Evolutionary conservation across 2,113 vertebrate species (phyloP).

Genomic region (Chaenogobius annularis): DNA sequence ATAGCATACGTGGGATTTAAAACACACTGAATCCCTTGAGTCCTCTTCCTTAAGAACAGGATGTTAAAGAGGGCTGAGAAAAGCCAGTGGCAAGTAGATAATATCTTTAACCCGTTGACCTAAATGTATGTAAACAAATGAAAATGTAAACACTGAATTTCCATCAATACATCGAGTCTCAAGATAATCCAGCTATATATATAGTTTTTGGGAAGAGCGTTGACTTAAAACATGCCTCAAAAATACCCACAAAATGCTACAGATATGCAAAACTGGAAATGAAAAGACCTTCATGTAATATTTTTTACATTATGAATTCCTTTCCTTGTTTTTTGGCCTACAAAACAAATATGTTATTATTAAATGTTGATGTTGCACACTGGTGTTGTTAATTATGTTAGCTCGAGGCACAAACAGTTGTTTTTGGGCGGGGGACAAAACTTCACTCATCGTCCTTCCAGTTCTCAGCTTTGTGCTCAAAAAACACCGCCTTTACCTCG

Average conservation of each 20-base stretch:
- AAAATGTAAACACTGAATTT: not conserved
- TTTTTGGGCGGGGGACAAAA: not conserved
- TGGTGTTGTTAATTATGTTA: not conserved
- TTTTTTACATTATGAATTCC: not conserved
- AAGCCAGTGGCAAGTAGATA: slow-evolving; percentile 25
- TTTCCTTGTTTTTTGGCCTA: not conserved
- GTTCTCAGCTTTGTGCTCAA: not conserved
- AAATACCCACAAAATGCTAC: too few species aligned
- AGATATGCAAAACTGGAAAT: too few species aligned
- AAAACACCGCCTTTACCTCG: not conserved
- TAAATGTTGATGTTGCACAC: not conserved
- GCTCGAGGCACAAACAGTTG: not conserved
- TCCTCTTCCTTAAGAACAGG: slow-evolving; percentile 28
- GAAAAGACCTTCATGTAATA: too few species aligned
- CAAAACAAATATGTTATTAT: not conserved
- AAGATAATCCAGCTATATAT: not conserved
- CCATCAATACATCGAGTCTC: not conserved
- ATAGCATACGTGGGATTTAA: slow-evolving; percentile 43
- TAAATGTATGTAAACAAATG: not conserved
- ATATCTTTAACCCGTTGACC: slow-evolving; percentile 11
- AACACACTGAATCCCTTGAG: slow-evolving; percentile 34
- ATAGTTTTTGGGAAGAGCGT: too few species aligned
- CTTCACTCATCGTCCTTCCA: not conserved
- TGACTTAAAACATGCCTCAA: too few species aligned
- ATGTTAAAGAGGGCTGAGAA: slow-evolving; percentile 17